These are phyloP conservation scores for Taenioides sp. DNA, from an alignment of 2,797 vertebrate species.

Conservation along the genomic window DNA sequence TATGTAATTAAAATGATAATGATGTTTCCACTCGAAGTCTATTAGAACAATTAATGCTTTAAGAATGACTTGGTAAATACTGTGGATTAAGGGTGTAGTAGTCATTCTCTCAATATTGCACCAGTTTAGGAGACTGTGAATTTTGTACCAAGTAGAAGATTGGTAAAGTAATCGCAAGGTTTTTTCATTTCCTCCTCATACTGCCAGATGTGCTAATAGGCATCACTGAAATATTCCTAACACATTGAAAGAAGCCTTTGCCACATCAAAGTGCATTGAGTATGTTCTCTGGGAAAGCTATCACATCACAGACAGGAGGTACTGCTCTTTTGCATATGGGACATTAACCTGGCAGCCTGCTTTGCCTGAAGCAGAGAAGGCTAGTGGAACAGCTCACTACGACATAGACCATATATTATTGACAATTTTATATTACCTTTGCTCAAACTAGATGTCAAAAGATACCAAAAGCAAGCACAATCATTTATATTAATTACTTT, in stretches of 20 bases:
- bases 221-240: constrained; percentile 61
- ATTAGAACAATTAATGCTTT: constrained; percentile 7
- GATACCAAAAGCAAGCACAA: not conserved
- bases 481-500: not conserved
- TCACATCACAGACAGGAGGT: constrained; percentile 56
- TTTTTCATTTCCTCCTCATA: constrained; percentile 17
- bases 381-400: constrained; percentile 30
- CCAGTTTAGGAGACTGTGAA: constrained; percentile 43
- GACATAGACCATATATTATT: constrained; percentile 27
- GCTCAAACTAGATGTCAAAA: constrained; percentile 16
- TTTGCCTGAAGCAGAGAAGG: constrained; percentile 45
- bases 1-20: constrained; percentile 46
- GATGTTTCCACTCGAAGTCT: constrained; percentile 23
- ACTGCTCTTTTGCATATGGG: constrained; percentile 44
- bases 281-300: constrained; percentile 52
- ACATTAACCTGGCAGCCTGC: constrained; percentile 45
- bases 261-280: constrained; percentile 67
- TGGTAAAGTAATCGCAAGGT: constrained; percentile 26
- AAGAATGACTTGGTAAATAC: not conserved
- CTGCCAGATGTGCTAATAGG: constrained; percentile 42
- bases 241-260: constrained; percentile 62
- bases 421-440: constrained; percentile 37
- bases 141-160: constrained; percentile 28
- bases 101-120: constrained; percentile 5
- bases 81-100: not conserved